These are phyloP conservation scores for Chiloscyllium plagiosum DNA, from an alignment of 2,113 vertebrate species.

Conservation along the genomic window DNA sequence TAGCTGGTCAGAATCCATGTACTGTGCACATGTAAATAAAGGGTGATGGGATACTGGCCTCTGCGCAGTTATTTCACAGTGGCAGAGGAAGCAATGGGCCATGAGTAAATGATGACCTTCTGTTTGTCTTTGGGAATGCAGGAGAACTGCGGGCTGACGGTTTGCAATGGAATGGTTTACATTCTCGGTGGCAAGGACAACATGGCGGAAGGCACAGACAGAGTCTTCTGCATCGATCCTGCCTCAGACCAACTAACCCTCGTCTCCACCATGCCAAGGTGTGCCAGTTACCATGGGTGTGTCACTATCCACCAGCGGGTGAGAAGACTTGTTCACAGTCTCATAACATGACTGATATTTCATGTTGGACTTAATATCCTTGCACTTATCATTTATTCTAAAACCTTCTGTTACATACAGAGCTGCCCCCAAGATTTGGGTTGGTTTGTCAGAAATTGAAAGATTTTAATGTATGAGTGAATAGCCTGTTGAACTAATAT, in stretches of 20 bases:
- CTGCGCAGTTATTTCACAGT: too few relatives aligned
- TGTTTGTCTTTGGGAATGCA: conserved; percentile 41
- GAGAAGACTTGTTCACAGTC: conserved; percentile 25
- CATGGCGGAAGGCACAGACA: conserved; percentile 51
- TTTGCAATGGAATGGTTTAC: conserved; percentile 61
- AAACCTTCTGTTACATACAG: background rate
- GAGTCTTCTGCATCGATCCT: conserved; percentile 54
- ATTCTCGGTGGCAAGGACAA: conserved; percentile 63
- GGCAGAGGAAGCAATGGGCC: background rate
- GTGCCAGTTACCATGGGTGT: conserved; percentile 65
- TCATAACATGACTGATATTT: background rate
- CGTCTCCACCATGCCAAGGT: conserved; percentile 52
- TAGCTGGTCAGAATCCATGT: too few relatives aligned
- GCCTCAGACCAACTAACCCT: conserved; percentile 46
- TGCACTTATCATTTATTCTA: background rate
- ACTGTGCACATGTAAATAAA: too few relatives aligned
- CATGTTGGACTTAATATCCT: background rate
- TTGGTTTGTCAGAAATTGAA: background rate
- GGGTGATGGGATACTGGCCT: too few relatives aligned
- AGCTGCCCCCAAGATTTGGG: background rate
- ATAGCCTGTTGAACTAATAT: background rate
- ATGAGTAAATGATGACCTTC: background rate
- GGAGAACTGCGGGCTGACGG: conserved; percentile 66
- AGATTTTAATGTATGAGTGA: background rate
- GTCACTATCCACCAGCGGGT: conserved; percentile 60